phyloP scores from a whole-genome alignment of 2,888 invertebrate genomes.

The Thymelicus acteon region DNA sequence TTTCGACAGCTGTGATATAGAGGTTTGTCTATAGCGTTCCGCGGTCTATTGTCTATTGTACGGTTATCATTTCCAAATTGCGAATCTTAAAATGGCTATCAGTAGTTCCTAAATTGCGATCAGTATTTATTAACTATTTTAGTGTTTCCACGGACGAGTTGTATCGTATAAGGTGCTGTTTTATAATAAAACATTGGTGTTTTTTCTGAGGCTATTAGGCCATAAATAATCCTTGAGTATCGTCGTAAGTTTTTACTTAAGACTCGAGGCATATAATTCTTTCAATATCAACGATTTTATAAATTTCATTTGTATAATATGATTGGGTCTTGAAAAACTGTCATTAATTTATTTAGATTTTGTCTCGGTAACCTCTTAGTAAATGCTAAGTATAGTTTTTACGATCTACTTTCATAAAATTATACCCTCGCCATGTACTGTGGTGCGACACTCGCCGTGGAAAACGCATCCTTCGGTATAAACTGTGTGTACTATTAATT shows the following conservation, averaged over 20 bases:
- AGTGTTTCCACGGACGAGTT: conserved; percentile 39
- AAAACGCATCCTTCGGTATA: conserved; percentile 18
- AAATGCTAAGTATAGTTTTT: neutral
- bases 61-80: conserved; percentile 47
- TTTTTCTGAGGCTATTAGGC: too few species aligned
- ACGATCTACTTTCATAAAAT: neutral
- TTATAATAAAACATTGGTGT: too few species aligned
- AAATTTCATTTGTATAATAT: too few species aligned
- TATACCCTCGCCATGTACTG: neutral
- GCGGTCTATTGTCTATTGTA: conserved; percentile 5
- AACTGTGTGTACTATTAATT: conserved; percentile 16
- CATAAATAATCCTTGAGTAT: too few species aligned
- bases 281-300: too few species aligned
- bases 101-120: conserved; percentile 82
- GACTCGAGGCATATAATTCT: too few species aligned
- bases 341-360: too few species aligned
- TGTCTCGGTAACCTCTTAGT: too few species aligned
- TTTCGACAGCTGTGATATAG: conserved; percentile 83
- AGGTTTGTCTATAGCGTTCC: conserved; percentile 75
- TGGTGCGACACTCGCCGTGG: conserved; percentile 10
- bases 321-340: too few species aligned
- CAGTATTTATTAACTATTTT: conserved; percentile 73
- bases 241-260: too few species aligned
- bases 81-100: conserved; percentile 62
- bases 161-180: too few species aligned